phyloP scores from a whole-genome alignment of 2,113 vertebrate genomes.

The Macrotis lagotis region DNA sequence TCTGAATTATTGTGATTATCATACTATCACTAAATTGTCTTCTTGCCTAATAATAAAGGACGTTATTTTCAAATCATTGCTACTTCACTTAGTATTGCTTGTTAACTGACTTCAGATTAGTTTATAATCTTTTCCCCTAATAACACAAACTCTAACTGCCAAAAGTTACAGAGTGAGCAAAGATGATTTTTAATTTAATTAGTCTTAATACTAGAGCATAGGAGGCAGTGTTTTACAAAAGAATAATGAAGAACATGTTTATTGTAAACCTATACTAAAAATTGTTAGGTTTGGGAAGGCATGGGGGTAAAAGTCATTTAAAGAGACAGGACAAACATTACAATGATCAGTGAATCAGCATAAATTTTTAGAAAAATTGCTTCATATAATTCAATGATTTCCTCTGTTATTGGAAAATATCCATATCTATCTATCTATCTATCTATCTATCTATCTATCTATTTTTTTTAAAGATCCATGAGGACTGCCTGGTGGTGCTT shows the following conservation, averaged over 20 bases:
- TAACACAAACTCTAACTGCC: not conserved
- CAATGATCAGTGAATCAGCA: not conserved
- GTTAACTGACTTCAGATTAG: not conserved
- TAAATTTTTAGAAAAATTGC: not conserved
- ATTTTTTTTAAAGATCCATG: not conserved
- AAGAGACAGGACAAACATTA: not conserved
- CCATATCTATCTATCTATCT: too few relatives aligned
- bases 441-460: too few relatives aligned
- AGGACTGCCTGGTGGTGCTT: not conserved
- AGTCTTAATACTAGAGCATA: not conserved
- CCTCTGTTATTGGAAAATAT: not conserved
- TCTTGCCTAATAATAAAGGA: not conserved
- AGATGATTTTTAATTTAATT: too few relatives aligned
- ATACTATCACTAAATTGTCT: not conserved
- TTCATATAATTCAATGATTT: not conserved
- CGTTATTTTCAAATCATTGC: not conserved
- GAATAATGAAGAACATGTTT: not conserved
- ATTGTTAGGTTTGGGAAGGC: not conserved
- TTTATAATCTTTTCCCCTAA: not conserved
- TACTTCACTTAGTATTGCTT: not conserved
- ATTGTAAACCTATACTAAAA: not conserved
- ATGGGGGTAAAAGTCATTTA: not conserved
- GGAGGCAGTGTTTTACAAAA: not conserved
- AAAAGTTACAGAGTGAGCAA: not conserved
- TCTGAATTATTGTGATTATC: not conserved